Conservation (phyloP, 2,888 invertebrate species). For the Danaus chrysippus region DNA sequence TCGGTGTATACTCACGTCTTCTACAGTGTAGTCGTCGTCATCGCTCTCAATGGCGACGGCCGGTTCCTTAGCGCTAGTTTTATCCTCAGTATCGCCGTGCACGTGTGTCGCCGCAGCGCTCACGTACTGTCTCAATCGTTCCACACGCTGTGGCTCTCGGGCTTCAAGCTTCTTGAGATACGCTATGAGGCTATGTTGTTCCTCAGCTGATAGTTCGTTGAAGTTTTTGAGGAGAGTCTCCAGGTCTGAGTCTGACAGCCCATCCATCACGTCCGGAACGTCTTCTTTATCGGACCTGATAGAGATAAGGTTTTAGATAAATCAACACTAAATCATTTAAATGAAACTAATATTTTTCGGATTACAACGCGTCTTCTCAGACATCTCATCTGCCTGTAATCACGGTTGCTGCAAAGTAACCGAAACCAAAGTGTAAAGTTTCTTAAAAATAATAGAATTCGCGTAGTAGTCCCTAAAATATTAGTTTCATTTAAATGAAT, state of each 20-base stretch:
- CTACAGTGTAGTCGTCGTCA: slow-evolving; percentile 91
- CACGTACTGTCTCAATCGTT: slow-evolving; percentile 86
- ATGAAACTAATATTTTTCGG: too few relatives aligned
- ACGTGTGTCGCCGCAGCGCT: slow-evolving; percentile 63
- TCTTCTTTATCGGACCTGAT: slow-evolving; percentile 50
- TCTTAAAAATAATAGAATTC: too few relatives aligned
- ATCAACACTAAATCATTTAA: background rate
- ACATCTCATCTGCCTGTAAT: too few relatives aligned
- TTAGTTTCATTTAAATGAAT: too few relatives aligned
- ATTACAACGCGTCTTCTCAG: too few relatives aligned
- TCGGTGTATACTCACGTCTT: slow-evolving; percentile 75
- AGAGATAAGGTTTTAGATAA: slow-evolving; percentile 14
- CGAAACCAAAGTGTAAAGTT: too few relatives aligned
- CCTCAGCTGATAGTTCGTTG: slow-evolving; percentile 88
- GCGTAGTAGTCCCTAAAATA: too few relatives aligned
- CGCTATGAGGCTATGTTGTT: slow-evolving; percentile 89
- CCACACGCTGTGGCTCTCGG: slow-evolving; percentile 87
- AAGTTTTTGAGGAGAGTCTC: slow-evolving; percentile 88
- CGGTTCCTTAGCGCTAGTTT: slow-evolving; percentile 8
- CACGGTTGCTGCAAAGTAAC: too few relatives aligned
- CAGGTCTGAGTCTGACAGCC: slow-evolving; percentile 87
- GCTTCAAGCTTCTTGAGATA: slow-evolving; percentile 90
- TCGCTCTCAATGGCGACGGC: slow-evolving; percentile 78
- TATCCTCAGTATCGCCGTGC: slow-evolving; percentile 2
- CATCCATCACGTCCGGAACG: slow-evolving; percentile 81